Evolutionary conservation across 2,888 invertebrate genomes (phyloP).

Genomic region (Margaritifera margaritifera): DNA sequence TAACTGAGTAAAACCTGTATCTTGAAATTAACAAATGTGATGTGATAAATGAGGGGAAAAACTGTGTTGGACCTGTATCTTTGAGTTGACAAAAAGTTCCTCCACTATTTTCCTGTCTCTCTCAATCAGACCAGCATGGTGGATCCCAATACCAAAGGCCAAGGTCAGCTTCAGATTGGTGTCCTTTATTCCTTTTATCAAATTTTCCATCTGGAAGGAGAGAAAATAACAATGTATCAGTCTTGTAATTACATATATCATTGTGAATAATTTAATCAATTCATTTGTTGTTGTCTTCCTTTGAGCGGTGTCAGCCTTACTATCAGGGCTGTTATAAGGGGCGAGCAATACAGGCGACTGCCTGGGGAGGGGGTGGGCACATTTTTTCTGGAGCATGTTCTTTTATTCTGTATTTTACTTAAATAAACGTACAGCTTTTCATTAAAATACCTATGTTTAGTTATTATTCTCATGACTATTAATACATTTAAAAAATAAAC

Average conservation of each 20-base stretch:
- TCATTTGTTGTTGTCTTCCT: background rate
- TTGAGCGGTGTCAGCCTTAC: background rate
- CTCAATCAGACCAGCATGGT: slow-evolving; percentile 97
- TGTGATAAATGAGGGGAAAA: too few relatives aligned
- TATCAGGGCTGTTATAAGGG: too few relatives aligned
- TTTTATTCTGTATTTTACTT: too few relatives aligned
- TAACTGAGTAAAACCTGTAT: too few relatives aligned
- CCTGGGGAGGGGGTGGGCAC: too few relatives aligned
- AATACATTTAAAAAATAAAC: too few relatives aligned
- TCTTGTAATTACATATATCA: background rate
- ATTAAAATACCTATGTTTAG: too few relatives aligned
- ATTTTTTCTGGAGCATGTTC: too few relatives aligned
- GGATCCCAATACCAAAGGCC: slow-evolving; percentile 97
- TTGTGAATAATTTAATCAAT: background rate
- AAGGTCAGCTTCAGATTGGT: slow-evolving; percentile 92
- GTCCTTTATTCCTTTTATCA: slow-evolving; percentile 79
- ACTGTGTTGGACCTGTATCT: slow-evolving; percentile 84
- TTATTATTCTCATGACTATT: too few relatives aligned
- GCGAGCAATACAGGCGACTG: too few relatives aligned
- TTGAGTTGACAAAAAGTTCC: slow-evolving; percentile 93
- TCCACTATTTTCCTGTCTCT: slow-evolving; percentile 92
- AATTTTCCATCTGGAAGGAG: slow-evolving; percentile 80
- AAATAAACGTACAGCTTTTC: too few relatives aligned
- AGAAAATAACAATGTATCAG: background rate
- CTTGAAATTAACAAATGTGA: too few relatives aligned